Base-by-base conservation (phyloP, 2,888 invertebrate genomes). In the Macropis europaea region DNA sequence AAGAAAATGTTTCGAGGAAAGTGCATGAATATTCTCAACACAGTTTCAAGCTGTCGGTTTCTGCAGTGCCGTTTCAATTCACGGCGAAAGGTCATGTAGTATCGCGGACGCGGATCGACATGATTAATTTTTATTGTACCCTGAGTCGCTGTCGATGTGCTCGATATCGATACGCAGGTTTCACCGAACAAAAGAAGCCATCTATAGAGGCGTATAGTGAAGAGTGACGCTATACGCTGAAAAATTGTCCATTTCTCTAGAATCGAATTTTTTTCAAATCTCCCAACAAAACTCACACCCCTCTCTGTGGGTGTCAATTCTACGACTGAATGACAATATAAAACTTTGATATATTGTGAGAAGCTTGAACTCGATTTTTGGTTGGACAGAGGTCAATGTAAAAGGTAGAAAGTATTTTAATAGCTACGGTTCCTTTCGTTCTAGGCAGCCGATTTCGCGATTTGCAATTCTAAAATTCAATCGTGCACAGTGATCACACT, bases 121-220 rank as follows among this genome's bases (percentile, higher is more conserved):
- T 53, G 70, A 72, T 72, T 70, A 53, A 68, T 60, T 68, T 60
- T 36, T 43, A 54, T 61, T 38, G 68, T 43, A 24, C 28, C 28
- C 2, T 24, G 54, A 47, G 42, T 40, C 42, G 36, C 22, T 60
- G 43, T 54, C 54, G 43, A 5, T 11, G 7, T 22, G 43, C 42
- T 45, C 40, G 52, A 22, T 64, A 63, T 50, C 56, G 45, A 50
- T 43, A 32, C 26, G 34, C 26, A 15, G 32, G 13, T 60, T 54
- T 68, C 43, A 6, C 22, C 3, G 32, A 26, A 61, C 61, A 62
- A 69, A 71, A 24, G 42, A 26, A 5, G 2, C 5, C 34, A 2
- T 45, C 48, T 19, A 15, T 30, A 32, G 11, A 2, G 4, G 5
- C 15, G 17, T 9, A 7, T 26, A 53, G 45, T 53, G 56, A 45